Evolutionary conservation across 1,140 invertebrate genomes (phyloP).

Genomic region (Ericerus pela): DNA sequence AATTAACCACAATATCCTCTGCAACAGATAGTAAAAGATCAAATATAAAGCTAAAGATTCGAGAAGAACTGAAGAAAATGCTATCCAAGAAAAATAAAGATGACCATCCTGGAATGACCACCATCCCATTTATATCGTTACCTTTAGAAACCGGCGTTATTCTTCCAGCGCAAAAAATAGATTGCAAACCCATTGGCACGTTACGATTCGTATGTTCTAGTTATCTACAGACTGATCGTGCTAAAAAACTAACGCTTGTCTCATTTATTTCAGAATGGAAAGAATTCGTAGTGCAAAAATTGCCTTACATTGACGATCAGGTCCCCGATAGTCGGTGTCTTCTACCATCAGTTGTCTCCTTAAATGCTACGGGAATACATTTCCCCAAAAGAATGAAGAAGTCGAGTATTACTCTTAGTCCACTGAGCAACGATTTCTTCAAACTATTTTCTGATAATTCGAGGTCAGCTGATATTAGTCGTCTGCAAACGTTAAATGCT

Average conservation of each 20-base stretch:
- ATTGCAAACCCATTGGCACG: slow-evolving; percentile 18
- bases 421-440: neutral
- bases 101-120: neutral
- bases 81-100: neutral
- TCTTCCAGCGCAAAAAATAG: slow-evolving; percentile 16
- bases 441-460: neutral
- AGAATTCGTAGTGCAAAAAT: slow-evolving; percentile 34
- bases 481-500: neutral
- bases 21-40: slow-evolving; percentile 2
- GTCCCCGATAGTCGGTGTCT: slow-evolving; percentile 29
- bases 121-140: slow-evolving; percentile 17
- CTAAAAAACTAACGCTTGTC: neutral
- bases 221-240: no score
- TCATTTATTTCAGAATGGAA: slow-evolving; percentile 31
- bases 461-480: neutral
- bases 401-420: neutral
- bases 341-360: slow-evolving; percentile 36
- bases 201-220: no score
- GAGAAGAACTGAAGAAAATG: neutral
- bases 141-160: slow-evolving; percentile 20
- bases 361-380: slow-evolving; percentile 24
- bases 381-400: neutral
- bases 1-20: slow-evolving; percentile 4
- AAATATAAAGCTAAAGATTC: slow-evolving; percentile 7
- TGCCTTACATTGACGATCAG: slow-evolving; percentile 37